phyloP scores from a whole-genome alignment of 2,888 invertebrate species.

The Leptarthrus brevirostris region DNA sequence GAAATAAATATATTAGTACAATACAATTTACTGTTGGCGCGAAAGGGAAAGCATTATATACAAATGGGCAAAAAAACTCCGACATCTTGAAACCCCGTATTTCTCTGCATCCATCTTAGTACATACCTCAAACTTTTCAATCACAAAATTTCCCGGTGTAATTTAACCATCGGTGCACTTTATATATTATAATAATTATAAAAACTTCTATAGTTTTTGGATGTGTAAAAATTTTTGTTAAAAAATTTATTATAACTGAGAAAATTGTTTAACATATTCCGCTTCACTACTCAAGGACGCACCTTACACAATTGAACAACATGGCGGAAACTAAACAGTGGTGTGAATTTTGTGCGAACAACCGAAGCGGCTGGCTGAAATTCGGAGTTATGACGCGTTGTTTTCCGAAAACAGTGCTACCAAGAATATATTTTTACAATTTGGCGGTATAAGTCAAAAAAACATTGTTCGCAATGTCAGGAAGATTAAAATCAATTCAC shows the following conservation, averaged over 20 bases:
- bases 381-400: slow-evolving; percentile 38
- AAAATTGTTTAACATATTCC: slow-evolving; percentile 31
- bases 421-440: not conserved
- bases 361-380: not conserved
- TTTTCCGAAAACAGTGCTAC: slow-evolving; percentile 8
- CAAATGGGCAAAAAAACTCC: slow-evolving; percentile 32
- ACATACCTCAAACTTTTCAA: slow-evolving; percentile 74
- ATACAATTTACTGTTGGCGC: not conserved
- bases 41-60: slow-evolving; percentile 27
- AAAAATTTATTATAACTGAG: slow-evolving; percentile 18
- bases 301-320: slow-evolving; percentile 47
- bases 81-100: slow-evolving; percentile 34
- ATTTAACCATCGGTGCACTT: slow-evolving; percentile 70
- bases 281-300: slow-evolving; percentile 47
- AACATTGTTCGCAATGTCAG: slow-evolving; percentile 11
- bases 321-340: slow-evolving; percentile 47
- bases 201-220: slow-evolving; percentile 20
- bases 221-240: slow-evolving; percentile 28
- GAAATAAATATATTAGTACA: slow-evolving; percentile 6
- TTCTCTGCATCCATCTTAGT: slow-evolving; percentile 64
- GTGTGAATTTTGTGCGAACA: slow-evolving; percentile 8
- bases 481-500: slow-evolving; percentile 7
- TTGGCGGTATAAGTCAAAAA: not conserved
- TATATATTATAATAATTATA: slow-evolving; percentile 63
- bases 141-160: slow-evolving; percentile 73